Base-by-base conservation (phyloP, 2,113 vertebrate genomes). In the Theristicus caerulescens region DNA sequence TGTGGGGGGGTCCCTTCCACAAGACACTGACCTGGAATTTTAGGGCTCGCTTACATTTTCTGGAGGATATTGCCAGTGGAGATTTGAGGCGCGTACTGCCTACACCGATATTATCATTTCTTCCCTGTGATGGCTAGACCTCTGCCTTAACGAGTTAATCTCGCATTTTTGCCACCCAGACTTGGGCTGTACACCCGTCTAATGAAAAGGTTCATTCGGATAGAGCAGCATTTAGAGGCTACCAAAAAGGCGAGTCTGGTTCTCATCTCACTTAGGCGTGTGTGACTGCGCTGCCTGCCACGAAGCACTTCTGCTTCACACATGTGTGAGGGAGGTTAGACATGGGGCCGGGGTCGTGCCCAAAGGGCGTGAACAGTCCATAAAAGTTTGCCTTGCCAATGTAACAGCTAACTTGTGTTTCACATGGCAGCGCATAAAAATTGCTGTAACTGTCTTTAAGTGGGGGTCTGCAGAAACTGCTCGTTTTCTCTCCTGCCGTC, bases 21-120 rank as follows among this genome's bases (percentile, higher is more conserved):
- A 64, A 74, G 58, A 92, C 46, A 44, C 51, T 46, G 87, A 95
- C 44, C 81, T 84, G 91, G 79, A 92, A 94, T 93, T 94, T 86
- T 72, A 86, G 74, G 78, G n/a, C 47, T 69, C 4, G 0, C 44
- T 80, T 90, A 55, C 42, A 32, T 94, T 95, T 96, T 85, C 61
- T 15, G 15, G 32, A 76, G 40, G 52, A 61, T 13, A 64, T 34
- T 77, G 44, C 26, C 80, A 88, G 52, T 19, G 27, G 24, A 77
- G 59, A 66, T 77, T 44, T 51, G 83, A 65, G 84, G 57, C 2
- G 6, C 61, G 61, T 29, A 44, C 40, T 80, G 47, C 81, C 61
- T 73, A 46, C 10, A 31, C 21, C 14, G 8, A 11, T 26, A 51
- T 12, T 55, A 36, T 32, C 0, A 46, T 89, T 86, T 86, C 67